A percentile compares a stretch with the other conserved stretches of the same genome.
Evolutionary conservation across 2,113 vertebrate species (phyloP).

Genomic region (Gulo gulo): DNA sequence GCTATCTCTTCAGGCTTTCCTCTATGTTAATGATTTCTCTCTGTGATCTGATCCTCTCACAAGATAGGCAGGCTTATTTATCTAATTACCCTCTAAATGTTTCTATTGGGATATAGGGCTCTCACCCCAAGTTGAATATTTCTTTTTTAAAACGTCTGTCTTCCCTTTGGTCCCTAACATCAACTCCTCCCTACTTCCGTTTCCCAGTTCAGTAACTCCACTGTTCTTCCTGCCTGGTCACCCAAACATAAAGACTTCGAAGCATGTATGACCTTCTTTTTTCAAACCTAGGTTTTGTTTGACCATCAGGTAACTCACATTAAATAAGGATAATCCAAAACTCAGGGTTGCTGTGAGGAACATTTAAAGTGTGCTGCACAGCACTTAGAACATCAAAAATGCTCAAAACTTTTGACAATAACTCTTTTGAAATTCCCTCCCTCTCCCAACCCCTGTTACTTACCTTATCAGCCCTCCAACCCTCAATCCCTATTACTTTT

Average conservation of each 20-base stretch:
- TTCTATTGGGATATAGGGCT: background rate
- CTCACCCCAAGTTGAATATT: slow-evolving; percentile 8
- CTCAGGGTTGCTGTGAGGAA: background rate
- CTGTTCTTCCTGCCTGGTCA: background rate
- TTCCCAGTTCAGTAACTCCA: background rate
- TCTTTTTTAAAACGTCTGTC: background rate
- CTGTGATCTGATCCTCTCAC: background rate
- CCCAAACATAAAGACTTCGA: background rate
- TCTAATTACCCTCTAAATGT: background rate
- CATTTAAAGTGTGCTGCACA: background rate
- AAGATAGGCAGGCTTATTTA: background rate
- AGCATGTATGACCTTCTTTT: background rate
- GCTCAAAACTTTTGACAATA: background rate
- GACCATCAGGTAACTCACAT: background rate
- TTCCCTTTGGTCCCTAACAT: background rate
- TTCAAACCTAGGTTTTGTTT: background rate
- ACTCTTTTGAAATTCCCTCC: background rate
- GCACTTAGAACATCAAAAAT: background rate
- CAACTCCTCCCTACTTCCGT: background rate
- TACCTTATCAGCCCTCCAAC: background rate
- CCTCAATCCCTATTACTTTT: background rate
- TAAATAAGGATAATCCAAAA: slow-evolving; percentile 4
- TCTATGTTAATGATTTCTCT: background rate
- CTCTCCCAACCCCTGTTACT: background rate
- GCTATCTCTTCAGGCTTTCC: background rate